Base-by-base conservation (phyloP, 1,140 invertebrate genomes). In the Dryas iulia region DNA sequence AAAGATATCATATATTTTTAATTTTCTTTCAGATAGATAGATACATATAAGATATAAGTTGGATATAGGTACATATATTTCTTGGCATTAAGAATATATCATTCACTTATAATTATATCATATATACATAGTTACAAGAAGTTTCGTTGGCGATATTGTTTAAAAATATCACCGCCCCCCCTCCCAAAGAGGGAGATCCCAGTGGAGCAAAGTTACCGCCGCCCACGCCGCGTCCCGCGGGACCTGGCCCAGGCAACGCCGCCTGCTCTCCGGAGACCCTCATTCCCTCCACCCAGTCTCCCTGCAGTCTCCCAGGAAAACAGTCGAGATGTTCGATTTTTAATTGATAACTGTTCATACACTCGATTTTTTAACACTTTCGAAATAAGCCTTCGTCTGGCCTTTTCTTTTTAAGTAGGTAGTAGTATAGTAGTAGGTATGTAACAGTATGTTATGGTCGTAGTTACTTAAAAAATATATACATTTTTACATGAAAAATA, bases 101-200 rank as follows among this genome's bases (percentile, higher is more conserved):
- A 5, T 35, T 6, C 2, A 6, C 35, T 18, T 39, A 14, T 39
- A 39, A 39, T 39, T 39, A 39, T 39, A 68, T 61, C 10, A 61
- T 14, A 28, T 52, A 61, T 58, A 64, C 28, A 59, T 60, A 70
- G 68, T 71, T 61, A 14, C 60, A 52, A 71, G 67, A 52, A 71
- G 66, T 74, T 69, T 69, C 64, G 66, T 66, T 60, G 77, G 74
- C 81, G 81, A 83, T 80, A 84, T 81, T 84, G 81, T 83, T 88
- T 82, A 87, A 90, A 89, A 90, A 89, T 84, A 90, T 87, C 81
- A 87, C 84, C 80, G 83, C 79, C 74, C 76, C 77, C 77, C 83
- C 39, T 11, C 82, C 76, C 78, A 77, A 66, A 76, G 76, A 72
- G 77, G 72, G 72, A 52, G 63, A 74, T 87, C 87, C 84, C 87